Evolutionary conservation across 2,888 invertebrate species (phyloP).

Genomic region (Drosophila colorata): DNA sequence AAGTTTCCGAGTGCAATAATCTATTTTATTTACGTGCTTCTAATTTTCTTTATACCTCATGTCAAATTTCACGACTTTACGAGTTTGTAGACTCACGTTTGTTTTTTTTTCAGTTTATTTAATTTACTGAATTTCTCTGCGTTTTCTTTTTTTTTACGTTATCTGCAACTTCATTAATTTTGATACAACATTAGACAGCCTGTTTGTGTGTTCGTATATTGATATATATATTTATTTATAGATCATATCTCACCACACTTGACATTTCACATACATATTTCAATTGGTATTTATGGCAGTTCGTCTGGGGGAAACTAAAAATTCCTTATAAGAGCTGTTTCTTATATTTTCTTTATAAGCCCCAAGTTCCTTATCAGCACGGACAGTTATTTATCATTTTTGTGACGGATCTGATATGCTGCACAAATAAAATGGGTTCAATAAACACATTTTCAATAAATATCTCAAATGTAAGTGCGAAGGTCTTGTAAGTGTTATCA

Average conservation of each 20-base stretch:
- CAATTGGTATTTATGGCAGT: slow-evolving; percentile 30
- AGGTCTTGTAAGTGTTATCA: slow-evolving; percentile 13
- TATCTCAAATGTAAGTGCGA: slow-evolving; percentile 11
- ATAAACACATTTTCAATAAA: slow-evolving; percentile 44
- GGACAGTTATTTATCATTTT: slow-evolving; percentile 15
- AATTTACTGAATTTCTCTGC: slow-evolving; percentile 3
- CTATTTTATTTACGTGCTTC: slow-evolving; percentile 11
- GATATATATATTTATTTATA: slow-evolving; percentile 16
- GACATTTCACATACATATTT: slow-evolving; percentile 34
- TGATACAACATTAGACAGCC: neutral
- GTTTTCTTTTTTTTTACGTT: slow-evolving; percentile 18
- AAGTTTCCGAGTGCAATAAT: neutral
- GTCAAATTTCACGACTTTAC: slow-evolving; percentile 7
- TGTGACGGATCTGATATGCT: slow-evolving; percentile 25
- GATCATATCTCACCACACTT: slow-evolving; percentile 36
- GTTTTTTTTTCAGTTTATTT: slow-evolving; percentile 4
- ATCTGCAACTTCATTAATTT: slow-evolving; percentile 20
- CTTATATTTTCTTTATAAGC: neutral
- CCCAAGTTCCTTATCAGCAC: slow-evolving; percentile 25
- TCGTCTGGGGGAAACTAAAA: neutral
- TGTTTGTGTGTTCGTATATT: neutral
- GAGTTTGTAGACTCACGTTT: neutral
- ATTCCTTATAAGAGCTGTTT: slow-evolving; percentile 1
- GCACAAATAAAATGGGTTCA: slow-evolving; percentile 38
- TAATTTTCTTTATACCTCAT: neutral